phyloP scores from a whole-genome alignment of 2,797 vertebrate species.

The Monodelphis domestica region DNA sequence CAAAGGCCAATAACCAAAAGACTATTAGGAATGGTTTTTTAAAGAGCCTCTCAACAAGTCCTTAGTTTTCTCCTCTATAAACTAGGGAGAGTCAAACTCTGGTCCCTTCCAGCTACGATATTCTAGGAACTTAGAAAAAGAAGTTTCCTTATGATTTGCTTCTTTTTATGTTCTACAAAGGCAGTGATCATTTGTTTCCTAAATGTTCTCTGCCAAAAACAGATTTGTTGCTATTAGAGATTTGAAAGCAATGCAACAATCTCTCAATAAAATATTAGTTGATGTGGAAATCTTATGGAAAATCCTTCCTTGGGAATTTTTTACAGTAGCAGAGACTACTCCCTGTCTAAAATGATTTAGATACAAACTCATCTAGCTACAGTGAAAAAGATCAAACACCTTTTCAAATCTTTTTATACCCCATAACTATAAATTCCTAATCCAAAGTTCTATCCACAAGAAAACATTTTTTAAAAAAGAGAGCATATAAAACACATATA shows the following conservation, averaged over 20 bases:
- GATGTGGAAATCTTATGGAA: not conserved
- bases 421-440: not conserved
- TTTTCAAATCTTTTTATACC: not conserved
- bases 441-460: not conserved
- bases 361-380: not conserved
- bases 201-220: not conserved
- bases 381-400: not conserved
- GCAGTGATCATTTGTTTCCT: not conserved
- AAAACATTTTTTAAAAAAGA: too few species aligned
- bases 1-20: not conserved
- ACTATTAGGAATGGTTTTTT: not conserved
- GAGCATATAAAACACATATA: not conserved
- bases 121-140: not conserved
- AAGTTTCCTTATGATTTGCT: too few species aligned
- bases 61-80: not conserved
- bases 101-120: not conserved
- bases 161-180: not conserved
- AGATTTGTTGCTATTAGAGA: not conserved
- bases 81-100: not conserved
- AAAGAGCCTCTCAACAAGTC: not conserved
- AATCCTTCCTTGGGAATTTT: not conserved
- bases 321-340: not conserved
- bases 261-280: slow-evolving; percentile 19
- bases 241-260: slow-evolving; percentile 29
- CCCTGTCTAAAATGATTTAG: not conserved